Percentiles rank a stretch among this genome's conserved stretches.
Conservation (phyloP, 2,113 vertebrate genomes). For the Aphyosemion australe region DNA sequence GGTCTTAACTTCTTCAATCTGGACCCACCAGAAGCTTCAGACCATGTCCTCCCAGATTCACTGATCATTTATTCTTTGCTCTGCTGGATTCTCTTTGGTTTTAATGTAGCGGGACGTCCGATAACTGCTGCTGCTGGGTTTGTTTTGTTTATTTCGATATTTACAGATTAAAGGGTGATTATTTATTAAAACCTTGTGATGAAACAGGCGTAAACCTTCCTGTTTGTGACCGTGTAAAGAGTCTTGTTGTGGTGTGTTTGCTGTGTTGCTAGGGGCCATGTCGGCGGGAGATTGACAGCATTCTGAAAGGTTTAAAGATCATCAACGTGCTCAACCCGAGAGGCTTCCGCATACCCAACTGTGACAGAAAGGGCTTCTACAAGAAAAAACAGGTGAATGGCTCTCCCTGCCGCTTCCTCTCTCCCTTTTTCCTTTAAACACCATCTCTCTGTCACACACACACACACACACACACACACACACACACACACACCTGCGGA, state of each 20-base stretch:
- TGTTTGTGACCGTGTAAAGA: conserved; percentile 16
- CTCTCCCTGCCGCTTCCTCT: conserved; percentile 41
- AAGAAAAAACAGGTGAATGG: conserved; percentile 95
- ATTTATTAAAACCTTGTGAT: not conserved
- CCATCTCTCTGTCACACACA: conserved; percentile 17
- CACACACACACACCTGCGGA: conserved; percentile 47
- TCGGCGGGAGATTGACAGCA: conserved; percentile 93
- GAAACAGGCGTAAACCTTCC: not conserved
- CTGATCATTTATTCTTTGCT: not conserved
- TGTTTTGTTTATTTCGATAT: too few relatives aligned
- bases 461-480: conserved; percentile 7
- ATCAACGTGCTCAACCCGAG: conserved; percentile 88
- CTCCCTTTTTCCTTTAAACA: conserved; percentile 7
- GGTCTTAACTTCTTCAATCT: conserved; percentile 19
- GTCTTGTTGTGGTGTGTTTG: conserved; percentile 29
- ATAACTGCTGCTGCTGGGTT: too few relatives aligned
- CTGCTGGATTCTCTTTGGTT: not conserved
- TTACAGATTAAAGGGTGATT: not conserved
- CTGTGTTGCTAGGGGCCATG: conserved; percentile 86
- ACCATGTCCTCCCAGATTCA: not conserved
- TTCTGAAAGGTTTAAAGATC: conserved; percentile 90
- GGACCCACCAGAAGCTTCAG: conserved; percentile 18
- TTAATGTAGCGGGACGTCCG: too few relatives aligned
- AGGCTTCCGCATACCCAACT: conserved; percentile 94
- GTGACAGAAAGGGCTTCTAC: conserved; percentile 97